These are phyloP conservation scores for Oreortyx pictus DNA, from an alignment of 2,797 vertebrate genomes.

Conservation along the genomic window DNA sequence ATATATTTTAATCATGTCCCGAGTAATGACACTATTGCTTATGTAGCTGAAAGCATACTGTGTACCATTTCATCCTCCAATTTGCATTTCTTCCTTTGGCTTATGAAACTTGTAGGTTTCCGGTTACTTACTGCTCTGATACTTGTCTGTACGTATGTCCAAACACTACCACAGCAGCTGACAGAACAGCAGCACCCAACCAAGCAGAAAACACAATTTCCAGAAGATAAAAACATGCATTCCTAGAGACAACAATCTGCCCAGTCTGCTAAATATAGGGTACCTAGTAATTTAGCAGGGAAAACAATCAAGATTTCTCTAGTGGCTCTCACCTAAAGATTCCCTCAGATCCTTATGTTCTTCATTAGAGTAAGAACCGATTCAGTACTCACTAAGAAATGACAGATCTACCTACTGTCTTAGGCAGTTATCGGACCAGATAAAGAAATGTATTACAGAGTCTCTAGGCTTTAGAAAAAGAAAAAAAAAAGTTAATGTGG, in stretches of 20 bases:
- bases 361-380: background rate
- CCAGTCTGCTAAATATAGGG: conserved; percentile 14
- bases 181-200: conserved; percentile 1
- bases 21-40: background rate
- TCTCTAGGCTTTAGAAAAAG: background rate
- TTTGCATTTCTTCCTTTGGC: background rate
- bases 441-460: background rate
- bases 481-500: background rate
- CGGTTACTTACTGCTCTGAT: background rate
- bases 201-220: conserved; percentile 27
- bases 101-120: background rate
- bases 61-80: background rate
- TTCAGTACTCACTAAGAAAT: background rate
- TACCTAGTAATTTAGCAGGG: background rate
- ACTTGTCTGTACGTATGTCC: background rate
- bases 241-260: conserved; percentile 31
- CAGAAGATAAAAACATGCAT: background rate
- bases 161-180: background rate
- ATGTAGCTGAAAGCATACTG: background rate
- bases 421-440: background rate
- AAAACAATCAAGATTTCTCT: background rate
- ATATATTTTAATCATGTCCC: background rate
- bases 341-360: background rate
- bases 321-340: background rate
- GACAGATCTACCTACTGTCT: background rate